Conservation (phyloP, 2,888 invertebrate species). For the Oligia strigilis region DNA sequence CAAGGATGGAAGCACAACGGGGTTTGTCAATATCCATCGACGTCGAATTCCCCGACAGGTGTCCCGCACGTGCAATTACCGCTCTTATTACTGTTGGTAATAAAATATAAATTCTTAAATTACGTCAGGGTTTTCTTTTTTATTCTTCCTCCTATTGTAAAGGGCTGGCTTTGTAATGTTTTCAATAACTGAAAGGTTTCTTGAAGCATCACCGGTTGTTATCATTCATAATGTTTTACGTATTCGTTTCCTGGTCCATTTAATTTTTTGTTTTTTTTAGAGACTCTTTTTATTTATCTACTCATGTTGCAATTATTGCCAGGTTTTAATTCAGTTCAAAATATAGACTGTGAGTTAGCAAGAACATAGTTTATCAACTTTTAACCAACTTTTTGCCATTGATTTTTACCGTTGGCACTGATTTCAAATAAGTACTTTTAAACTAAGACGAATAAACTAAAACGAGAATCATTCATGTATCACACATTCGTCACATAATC, state of each 20-base stretch:
- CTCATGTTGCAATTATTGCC: not conserved
- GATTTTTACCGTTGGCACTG: not conserved
- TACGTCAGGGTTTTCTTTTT: constrained; percentile 5
- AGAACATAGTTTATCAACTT: constrained; percentile 1
- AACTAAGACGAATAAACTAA: not conserved
- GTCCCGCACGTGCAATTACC: constrained; percentile 26
- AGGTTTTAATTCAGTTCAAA: not conserved
- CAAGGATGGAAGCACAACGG: constrained; percentile 23
- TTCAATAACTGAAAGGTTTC: constrained; percentile 6
- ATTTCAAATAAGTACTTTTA: not conserved
- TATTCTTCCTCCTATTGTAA: not conserved
- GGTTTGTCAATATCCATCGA: constrained; percentile 42
- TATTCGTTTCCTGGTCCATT: not conserved
- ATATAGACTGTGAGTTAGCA: not conserved
- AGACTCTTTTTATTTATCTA: not conserved
- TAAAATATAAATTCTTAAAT: constrained; percentile 45
- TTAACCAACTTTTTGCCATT: not conserved
- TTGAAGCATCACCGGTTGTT: not conserved
- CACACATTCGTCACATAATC: not conserved
- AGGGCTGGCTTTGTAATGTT: constrained; percentile 10
- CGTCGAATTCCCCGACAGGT: constrained; percentile 45
- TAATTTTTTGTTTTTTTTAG: not conserved
- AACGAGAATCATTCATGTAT: not conserved
- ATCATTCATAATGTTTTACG: constrained; percentile 1
- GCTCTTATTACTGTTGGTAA: constrained; percentile 30